These are phyloP conservation scores for Platyrinchus mystaceus DNA, from an alignment of 2,797 vertebrate species.

Conservation along the genomic window DNA sequence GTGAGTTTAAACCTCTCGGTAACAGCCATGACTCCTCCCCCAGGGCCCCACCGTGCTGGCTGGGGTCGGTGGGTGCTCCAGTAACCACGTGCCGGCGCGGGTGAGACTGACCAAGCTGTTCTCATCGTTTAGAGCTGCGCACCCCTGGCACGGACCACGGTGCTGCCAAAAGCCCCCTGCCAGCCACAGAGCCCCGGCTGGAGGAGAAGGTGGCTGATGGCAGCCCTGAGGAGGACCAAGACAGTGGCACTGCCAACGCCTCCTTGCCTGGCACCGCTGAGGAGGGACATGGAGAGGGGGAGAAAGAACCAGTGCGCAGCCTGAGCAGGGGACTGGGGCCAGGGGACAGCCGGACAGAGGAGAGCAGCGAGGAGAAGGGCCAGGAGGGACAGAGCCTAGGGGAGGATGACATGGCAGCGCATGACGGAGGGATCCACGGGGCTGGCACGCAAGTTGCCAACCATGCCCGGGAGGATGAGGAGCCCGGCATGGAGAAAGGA, in stretches of 20 bases:
- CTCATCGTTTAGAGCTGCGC: slow-evolving; percentile 80
- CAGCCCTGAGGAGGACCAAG: slow-evolving; percentile 34
- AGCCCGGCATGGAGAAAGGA: not conserved
- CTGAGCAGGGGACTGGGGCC: not conserved
- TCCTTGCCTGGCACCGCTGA: not conserved
- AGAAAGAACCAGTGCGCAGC: accelerated
- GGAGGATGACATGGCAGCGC: not conserved
- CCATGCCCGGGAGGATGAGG: not conserved
- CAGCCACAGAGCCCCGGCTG: slow-evolving; percentile 61
- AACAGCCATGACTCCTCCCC: not conserved
- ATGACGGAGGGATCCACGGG: accelerated
- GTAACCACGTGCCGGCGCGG: accelerated
- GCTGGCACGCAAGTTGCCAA: not conserved
- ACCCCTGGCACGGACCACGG: slow-evolving; percentile 68
- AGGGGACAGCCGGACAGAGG: not conserved
- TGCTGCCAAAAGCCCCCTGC: slow-evolving; percentile 64
- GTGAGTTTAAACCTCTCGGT: not conserved
- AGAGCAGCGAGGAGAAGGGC: not conserved
- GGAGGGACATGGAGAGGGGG: not conserved
- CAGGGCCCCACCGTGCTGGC: not conserved
- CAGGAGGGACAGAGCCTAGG: not conserved
- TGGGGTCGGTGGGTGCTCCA: not conserved
- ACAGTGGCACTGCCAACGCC: not conserved
- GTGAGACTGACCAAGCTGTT: slow-evolving; percentile 79
- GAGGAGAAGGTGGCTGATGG: slow-evolving; percentile 37